Conservation (phyloP, 2,888 invertebrate genomes). For the Eremobia ochroleuca region DNA sequence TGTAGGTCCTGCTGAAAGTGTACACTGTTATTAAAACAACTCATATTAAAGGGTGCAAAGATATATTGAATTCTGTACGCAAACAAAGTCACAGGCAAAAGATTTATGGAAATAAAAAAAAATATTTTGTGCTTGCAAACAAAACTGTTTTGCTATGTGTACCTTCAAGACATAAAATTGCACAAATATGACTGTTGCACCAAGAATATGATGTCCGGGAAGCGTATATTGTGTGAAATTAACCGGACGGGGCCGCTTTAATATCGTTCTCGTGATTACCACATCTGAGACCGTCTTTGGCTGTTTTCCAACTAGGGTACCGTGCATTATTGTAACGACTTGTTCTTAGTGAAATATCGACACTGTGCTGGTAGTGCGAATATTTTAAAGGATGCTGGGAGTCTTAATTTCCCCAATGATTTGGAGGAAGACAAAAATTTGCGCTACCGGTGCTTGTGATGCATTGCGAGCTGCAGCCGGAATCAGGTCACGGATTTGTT, state of each 20-base stretch:
- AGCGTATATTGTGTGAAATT: constrained; percentile 55
- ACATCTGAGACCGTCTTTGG: constrained; percentile 72
- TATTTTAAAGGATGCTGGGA: constrained; percentile 32
- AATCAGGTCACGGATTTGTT: constrained; percentile 44
- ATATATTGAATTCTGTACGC: background rate
- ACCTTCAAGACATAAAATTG: constrained; percentile 22
- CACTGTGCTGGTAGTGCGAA: constrained; percentile 57
- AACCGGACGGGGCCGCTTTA: constrained; percentile 65
- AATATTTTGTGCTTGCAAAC: background rate
- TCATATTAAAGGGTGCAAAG: background rate
- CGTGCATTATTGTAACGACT: constrained; percentile 77
- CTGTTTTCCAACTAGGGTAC: constrained; percentile 79
- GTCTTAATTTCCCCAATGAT: constrained; percentile 59
- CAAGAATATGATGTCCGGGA: constrained; percentile 49
- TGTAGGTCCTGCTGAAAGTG: background rate
- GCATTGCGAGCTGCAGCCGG: constrained; percentile 14
- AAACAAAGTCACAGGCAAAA: background rate
- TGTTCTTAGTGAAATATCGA: constrained; percentile 73
- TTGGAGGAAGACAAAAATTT: constrained; percentile 51
- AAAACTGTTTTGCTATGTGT: background rate
- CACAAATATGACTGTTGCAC: constrained; percentile 33
- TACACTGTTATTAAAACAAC: background rate
- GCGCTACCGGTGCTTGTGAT: constrained; percentile 19
- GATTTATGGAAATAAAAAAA: background rate
- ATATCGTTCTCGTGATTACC: constrained; percentile 68